These are phyloP conservation scores for Amphilophus citrinellus DNA, from an alignment of 2,113 vertebrate species.

Conservation along the genomic window DNA sequence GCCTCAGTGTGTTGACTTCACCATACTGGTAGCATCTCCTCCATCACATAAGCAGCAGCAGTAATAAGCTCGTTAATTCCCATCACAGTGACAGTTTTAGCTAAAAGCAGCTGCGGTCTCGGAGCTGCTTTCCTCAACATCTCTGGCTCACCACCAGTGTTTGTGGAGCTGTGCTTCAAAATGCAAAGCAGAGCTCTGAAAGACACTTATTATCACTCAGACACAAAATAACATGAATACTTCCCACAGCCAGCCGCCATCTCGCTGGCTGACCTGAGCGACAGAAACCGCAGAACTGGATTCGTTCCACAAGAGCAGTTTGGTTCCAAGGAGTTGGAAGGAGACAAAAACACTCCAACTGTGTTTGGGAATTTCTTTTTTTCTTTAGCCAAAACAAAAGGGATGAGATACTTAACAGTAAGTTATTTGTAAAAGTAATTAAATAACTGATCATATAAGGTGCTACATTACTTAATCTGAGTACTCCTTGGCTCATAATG, in stretches of 20 bases:
- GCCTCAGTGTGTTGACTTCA: neutral
- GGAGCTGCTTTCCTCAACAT: neutral
- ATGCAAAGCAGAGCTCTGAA: neutral
- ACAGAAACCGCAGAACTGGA: neutral
- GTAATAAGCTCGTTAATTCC: neutral
- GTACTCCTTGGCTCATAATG: neutral
- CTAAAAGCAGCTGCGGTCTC: constrained; percentile 1
- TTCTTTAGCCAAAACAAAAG: neutral
- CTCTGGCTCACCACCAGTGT: neutral
- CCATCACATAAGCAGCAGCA: neutral
- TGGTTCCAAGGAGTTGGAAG: neutral
- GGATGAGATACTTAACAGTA: neutral
- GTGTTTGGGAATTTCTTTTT: neutral
- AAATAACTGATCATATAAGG: neutral
- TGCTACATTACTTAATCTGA: neutral
- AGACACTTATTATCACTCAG: neutral
- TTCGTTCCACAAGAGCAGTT: neutral
- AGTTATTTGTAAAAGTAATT: neutral
- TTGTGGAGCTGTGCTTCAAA: constrained; percentile 1
- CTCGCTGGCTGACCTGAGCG: neutral
- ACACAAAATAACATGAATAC: neutral
- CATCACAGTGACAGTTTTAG: neutral
- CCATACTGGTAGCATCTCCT: neutral
- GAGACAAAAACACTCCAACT: neutral
- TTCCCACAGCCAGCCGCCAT: constrained; percentile 2